Conservation (phyloP, 2,113 vertebrate species). For the Elephas maximus region DNA sequence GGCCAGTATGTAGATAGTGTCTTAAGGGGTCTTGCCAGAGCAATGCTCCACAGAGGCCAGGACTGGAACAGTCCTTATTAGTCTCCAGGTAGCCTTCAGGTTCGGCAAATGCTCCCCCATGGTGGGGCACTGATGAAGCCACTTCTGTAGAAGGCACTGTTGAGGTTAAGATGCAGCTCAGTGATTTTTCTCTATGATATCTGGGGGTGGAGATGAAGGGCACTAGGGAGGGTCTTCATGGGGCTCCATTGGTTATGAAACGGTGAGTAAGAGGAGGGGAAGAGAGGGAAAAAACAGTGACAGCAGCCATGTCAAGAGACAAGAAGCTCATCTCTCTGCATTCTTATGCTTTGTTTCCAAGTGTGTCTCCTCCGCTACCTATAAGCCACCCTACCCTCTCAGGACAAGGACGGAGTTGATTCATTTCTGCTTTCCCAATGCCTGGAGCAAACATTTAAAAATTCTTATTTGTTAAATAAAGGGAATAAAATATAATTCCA, state of each 20-base stretch:
- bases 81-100: background rate
- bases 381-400: background rate
- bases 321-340: background rate
- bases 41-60: background rate
- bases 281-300: background rate
- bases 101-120: background rate
- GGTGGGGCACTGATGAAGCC: background rate
- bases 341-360: background rate
- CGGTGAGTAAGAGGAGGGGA: background rate
- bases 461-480: background rate
- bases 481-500: background rate
- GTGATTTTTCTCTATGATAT: background rate
- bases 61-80: background rate
- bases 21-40: background rate
- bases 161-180: background rate
- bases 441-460: background rate
- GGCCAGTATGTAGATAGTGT: background rate
- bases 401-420: background rate
- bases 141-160: background rate
- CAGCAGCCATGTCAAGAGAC: background rate
- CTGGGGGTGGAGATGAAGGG: background rate
- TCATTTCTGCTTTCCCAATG: background rate
- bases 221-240: background rate
- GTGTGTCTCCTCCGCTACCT: background rate
- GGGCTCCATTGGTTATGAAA: too few species aligned